Base-by-base conservation (phyloP, 2,888 invertebrate genomes). In the Lamellibrachia columna region DNA sequence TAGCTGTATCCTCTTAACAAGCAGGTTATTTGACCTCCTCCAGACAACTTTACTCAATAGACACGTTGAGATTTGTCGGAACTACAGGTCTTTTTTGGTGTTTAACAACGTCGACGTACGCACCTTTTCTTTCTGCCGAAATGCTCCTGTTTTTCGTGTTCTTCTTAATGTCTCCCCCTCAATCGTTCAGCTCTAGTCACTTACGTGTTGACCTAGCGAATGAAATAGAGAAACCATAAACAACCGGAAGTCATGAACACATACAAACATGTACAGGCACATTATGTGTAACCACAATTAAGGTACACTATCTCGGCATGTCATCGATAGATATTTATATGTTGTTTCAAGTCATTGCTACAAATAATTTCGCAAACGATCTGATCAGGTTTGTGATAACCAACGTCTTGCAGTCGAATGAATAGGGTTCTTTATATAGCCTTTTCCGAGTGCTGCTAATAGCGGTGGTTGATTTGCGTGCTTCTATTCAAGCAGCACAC, bases 301-400 rank as follows among this genome's bases (percentile, higher is more conserved):
- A 75, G 75, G 75, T 75, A n/a, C 75, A n/a, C 6, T 75, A 75
- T 75, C 75, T 75, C 75, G 75, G n/a, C 75, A 75, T 75, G 75
- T 75, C 75, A 75, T 75, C 75, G 75, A 75, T n/a, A 75, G 75
- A 75, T 75, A 75, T 75, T 75, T 75, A 75, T 75, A 75, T 75
- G 75, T 75, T 75, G 75, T 75, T 75, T 75, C 75, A 75, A 75
- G 75, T 75, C 75, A 75, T 75, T 75, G 75, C 75, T 75, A 75
- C 75, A 75, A 75, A 75, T 75, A 75, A 75, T 75, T 75, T 75
- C n/a, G 75, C 22, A 75, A 75, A 75, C 75, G 75, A 75, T 75
- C 75, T 75, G 75, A 75, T 75, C 75, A 22, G 75, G 75, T 75
- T 75, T 75, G 15, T n/a, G 75, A 75, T 75, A 75, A 75, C 15